Evolutionary conservation across 2,797 vertebrate species (phyloP).

Genomic region (Hipposideros larvatus): DNA sequence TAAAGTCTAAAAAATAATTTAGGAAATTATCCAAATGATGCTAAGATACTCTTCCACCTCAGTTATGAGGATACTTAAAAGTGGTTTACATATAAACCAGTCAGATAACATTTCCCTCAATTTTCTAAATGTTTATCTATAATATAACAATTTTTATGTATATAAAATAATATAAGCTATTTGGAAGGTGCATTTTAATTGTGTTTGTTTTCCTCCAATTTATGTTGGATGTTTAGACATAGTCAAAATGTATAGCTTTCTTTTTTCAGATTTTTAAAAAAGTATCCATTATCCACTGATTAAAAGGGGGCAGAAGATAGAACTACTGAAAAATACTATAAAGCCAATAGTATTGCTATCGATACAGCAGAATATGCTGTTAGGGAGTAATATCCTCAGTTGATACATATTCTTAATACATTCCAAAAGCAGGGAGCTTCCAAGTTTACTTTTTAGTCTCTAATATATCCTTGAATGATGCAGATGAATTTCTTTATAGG

Average conservation of each 20-base stretch:
- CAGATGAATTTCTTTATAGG: background rate
- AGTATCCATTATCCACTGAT: background rate
- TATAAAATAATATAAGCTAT: constrained; percentile 2
- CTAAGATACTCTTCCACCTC: background rate
- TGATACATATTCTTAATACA: constrained; percentile 1
- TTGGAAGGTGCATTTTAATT: background rate
- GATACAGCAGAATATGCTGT: background rate
- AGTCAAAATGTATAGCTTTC: background rate
- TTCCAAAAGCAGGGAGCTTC: background rate
- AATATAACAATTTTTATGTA: constrained; percentile 8
- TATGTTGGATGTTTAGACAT: background rate
- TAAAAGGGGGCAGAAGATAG: background rate
- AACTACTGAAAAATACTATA: background rate
- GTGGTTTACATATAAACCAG: background rate
- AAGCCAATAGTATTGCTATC: background rate
- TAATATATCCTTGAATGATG: background rate
- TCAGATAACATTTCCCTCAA: background rate
- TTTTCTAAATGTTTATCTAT: background rate
- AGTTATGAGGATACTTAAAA: background rate
- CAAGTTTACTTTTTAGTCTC: background rate
- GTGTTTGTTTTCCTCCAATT: background rate
- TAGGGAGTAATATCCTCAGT: background rate
- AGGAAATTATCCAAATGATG: background rate
- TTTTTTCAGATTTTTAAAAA: background rate
- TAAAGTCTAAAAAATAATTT: background rate